Percentiles rank a stretch among this genome's conserved stretches.
These are phyloP conservation scores for Porites rus DNA, from an alignment of 92 coral and sea anemone genomes.

Conservation along the genomic window DNA sequence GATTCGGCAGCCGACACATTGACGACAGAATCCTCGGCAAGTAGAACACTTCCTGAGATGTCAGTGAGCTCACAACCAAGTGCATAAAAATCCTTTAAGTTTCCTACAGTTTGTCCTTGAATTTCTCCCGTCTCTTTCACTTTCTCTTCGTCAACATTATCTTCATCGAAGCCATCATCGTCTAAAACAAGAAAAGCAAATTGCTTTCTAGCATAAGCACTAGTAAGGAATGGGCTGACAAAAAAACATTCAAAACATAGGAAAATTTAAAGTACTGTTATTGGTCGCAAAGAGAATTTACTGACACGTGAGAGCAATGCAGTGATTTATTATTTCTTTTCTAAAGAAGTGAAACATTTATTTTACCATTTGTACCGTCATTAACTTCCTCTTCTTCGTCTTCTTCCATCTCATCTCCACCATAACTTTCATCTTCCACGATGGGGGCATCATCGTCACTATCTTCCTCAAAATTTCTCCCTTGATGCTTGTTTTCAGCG, in stretches of 20 bases:
- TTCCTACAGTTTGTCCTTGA: not conserved
- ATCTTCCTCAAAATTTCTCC: not conserved
- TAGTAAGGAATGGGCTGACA: too few species aligned
- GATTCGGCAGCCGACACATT: conserved; percentile 10
- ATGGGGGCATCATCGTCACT: not conserved
- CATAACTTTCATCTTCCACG: not conserved
- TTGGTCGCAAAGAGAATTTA: too few species aligned
- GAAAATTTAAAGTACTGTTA: too few species aligned
- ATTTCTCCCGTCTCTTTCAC: not conserved
- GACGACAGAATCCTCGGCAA: not conserved
- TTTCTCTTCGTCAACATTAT: not conserved
- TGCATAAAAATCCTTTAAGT: not conserved
- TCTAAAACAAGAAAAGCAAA: not conserved
- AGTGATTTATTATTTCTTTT: too few species aligned
- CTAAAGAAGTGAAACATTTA: not conserved
- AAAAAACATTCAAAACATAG: too few species aligned
- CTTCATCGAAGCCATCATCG: conserved; percentile 3
- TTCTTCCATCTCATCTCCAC: not conserved
- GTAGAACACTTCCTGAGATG: not conserved
- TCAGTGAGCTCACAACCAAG: conserved; percentile 23
- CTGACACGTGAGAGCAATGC: too few species aligned
- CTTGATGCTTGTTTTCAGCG: not conserved
- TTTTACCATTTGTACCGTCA: not conserved
- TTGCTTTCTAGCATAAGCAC: too few species aligned
- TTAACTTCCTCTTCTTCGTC: conserved; percentile 1